These are phyloP conservation scores for Hipparchia semele DNA, from an alignment of 2,888 invertebrate species.

Conservation along the genomic window DNA sequence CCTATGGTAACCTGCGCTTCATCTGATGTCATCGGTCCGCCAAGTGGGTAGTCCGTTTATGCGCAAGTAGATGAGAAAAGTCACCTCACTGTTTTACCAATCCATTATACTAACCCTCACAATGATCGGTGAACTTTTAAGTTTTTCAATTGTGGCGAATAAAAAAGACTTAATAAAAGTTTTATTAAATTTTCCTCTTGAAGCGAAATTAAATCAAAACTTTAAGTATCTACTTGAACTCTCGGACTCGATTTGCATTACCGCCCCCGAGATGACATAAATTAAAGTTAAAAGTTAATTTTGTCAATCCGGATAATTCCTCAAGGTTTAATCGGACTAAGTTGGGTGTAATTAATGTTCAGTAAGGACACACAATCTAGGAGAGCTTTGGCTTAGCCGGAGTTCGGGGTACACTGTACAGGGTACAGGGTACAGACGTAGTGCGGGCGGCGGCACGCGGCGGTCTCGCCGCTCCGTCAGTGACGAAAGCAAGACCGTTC, in stretches of 20 bases:
- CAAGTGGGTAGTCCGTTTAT: no score
- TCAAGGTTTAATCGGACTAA: conserved; percentile 82
- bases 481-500: conserved; percentile 63
- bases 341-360: conserved; percentile 83
- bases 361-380: conserved; percentile 81
- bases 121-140: neutral
- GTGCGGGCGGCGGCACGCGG: conserved; percentile 44
- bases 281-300: conserved; percentile 83
- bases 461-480: conserved; percentile 54
- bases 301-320: conserved; percentile 82
- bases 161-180: conserved; percentile 19
- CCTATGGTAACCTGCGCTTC: no score
- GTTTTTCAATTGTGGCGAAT: conserved; percentile 13
- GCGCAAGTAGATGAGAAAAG: neutral
- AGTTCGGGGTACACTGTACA: conserved; percentile 51
- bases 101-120: neutral
- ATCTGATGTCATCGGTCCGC: no score
- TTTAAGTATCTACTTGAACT: conserved; percentile 38
- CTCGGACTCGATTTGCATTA: conserved; percentile 41
- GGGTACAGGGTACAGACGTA: conserved; percentile 42
- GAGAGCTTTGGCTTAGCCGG: conserved; percentile 77
- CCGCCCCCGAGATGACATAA: conserved; percentile 64
- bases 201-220: conserved; percentile 36
- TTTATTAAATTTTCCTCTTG: conserved; percentile 21
- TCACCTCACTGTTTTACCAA: neutral